Evolutionary conservation across 2,888 invertebrate genomes (phyloP).

Genomic region (Chymomyza procnemis): DNA sequence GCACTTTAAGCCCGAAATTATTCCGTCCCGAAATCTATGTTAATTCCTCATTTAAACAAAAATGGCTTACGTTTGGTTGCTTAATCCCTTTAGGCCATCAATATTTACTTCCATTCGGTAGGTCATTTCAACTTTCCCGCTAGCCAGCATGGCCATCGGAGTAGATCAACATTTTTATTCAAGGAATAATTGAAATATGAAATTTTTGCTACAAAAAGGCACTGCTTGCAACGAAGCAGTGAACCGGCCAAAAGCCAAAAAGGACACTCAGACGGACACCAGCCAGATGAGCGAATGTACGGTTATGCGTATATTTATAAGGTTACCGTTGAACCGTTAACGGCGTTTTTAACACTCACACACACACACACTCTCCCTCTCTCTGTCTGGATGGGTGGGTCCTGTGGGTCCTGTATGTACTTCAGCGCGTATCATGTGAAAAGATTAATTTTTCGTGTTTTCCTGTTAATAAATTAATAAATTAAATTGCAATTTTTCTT

Average conservation of each 20-base stretch:
- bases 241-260: constrained; percentile 27
- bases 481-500: constrained; percentile 54
- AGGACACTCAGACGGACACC: constrained; percentile 19
- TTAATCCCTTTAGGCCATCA: background rate
- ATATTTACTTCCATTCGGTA: background rate
- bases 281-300: constrained; percentile 3
- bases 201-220: constrained; percentile 41
- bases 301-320: constrained; percentile 15
- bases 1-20: no score
- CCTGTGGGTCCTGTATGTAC: background rate
- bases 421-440: constrained; percentile 15
- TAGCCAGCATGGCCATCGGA: constrained; percentile 4
- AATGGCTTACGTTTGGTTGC: background rate
- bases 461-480: constrained; percentile 57
- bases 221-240: constrained; percentile 27
- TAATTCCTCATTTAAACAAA: background rate
- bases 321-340: constrained; percentile 53
- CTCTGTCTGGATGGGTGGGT: background rate
- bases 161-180: constrained; percentile 1
- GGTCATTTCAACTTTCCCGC: background rate
- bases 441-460: constrained; percentile 51
- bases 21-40: no score
- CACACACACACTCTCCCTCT: background rate
- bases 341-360: constrained; percentile 40
- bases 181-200: constrained; percentile 61